Percentiles rank a stretch among this genome's conserved stretches.
Conservation (phyloP, 2,888 invertebrate genomes). For the Acanthosepion esculentum region DNA sequence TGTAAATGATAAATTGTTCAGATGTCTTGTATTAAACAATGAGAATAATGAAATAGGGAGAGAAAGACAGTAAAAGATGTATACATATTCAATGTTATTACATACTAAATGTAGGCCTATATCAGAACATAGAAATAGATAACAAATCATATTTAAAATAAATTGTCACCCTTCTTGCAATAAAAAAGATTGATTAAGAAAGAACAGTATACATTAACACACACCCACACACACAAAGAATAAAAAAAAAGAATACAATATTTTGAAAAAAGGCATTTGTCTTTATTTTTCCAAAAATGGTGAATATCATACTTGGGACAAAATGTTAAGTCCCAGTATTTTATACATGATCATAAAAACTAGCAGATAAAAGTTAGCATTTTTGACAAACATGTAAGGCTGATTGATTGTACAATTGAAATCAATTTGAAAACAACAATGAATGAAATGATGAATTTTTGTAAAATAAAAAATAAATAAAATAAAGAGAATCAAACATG, state of each 20-base stretch:
- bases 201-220: neutral
- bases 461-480: neutral
- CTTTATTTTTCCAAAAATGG: conserved; percentile 33
- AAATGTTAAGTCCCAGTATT: neutral
- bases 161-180: neutral
- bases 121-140: neutral
- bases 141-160: neutral
- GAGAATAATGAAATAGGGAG: neutral
- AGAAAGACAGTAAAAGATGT: neutral
- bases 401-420: conserved; percentile 33
- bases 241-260: neutral
- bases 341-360: conserved; percentile 33
- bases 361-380: neutral
- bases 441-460: neutral
- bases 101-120: neutral
- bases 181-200: neutral
- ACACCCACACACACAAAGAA: neutral
- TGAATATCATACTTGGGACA: conserved; percentile 3
- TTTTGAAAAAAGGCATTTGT: conserved; percentile 33
- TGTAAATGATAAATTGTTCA: neutral
- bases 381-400: conserved; percentile 25
- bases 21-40: neutral
- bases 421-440: conserved; percentile 22
- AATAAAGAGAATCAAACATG: neutral
- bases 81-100: neutral